Base-by-base conservation (phyloP, 1,140 invertebrate genomes). In the Delia radicum region DNA sequence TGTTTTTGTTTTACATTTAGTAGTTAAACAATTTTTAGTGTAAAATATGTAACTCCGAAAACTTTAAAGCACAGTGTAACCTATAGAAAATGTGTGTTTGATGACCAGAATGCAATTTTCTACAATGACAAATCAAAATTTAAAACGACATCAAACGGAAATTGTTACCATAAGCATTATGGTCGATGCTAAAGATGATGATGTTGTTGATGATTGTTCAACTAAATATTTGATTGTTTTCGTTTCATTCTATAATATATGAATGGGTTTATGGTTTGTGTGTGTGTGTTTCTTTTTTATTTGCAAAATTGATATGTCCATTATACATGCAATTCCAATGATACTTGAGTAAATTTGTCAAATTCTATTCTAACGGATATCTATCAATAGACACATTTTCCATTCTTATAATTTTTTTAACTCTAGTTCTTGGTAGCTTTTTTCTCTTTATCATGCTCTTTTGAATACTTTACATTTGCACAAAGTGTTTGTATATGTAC, bases 91-190 rank as follows among this genome's bases (percentile, higher is more conserved):
- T 48, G 48, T 55, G 24, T 42, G 48, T 55, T 55, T 24, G 1
- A 65, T 65, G 27, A 27, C 26, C 29, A 33, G 31, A 69, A 69
- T 69, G 65, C 65, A 69, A 69, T 69, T 33, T 69, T 33, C 65
- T 69, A 69, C 65, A 33, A 69, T 69, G 65, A 69, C 65, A 69
- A 69, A 69, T 69, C 65, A 69, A 33, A 69, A 37, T 69, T 69
- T 69, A 33, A 69, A 69, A 69, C 18, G 65, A 69, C 65, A 37
- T n/a, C 29, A 69, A 69, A 69, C 65, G 65, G 65, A 69, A 69
- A 29, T 69, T 69, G 65, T 69, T 69, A 33, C 65, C 65, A 55
- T 37, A 18, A 69, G 29, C 65, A 69, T 69, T 33, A 21, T 69
- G 29, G 65, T 69, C n/a, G 65, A 31, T 69, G 65, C 18, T 37